These are phyloP conservation scores for Chamaetylas fuelleborni DNA, from an alignment of 2,113 vertebrate species.

Conservation along the genomic window DNA sequence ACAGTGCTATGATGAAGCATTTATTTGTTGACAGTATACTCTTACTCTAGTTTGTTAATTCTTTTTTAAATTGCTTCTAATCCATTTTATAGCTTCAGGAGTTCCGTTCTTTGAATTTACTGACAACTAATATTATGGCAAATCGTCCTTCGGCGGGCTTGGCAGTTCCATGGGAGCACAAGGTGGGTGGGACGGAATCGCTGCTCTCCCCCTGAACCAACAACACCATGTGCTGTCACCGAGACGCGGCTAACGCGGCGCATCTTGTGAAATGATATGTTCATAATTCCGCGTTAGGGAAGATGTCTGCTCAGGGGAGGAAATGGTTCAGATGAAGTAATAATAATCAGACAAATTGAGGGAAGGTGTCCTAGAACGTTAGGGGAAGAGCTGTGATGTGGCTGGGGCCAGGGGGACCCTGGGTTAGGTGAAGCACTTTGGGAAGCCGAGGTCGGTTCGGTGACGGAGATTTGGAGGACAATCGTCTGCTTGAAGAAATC, in stretches of 20 bases:
- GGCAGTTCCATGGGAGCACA: conserved; percentile 67
- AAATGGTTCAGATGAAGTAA: conserved; percentile 13
- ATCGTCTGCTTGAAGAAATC: neutral
- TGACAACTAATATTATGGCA: conserved; percentile 82
- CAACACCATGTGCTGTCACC: conserved; percentile 54
- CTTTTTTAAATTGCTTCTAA: conserved; percentile 85
- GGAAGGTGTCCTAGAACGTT: conserved; percentile 47
- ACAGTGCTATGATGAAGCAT: conserved; percentile 86
- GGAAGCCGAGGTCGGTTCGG: neutral
- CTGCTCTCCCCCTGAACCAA: conserved; percentile 46
- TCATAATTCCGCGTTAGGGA: conserved; percentile 24
- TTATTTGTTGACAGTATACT: conserved; percentile 90
- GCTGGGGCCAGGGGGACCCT: neutral
- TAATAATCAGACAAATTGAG: conserved; percentile 66
- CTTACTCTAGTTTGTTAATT: conserved; percentile 88
- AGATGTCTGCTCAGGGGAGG: conserved; percentile 43
- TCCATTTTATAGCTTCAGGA: conserved; percentile 87
- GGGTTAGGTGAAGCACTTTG: neutral
- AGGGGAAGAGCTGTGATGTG: neutral
- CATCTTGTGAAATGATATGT: conserved; percentile 59
- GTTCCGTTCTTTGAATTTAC: conserved; percentile 79
- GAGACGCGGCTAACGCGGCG: conserved; percentile 8
- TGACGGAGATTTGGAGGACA: neutral
- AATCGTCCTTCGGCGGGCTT: conserved; percentile 72
- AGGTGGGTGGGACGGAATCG: conserved; percentile 73